Base-by-base conservation (phyloP, 1,140 invertebrate genomes). In the Panulirus ornatus region DNA sequence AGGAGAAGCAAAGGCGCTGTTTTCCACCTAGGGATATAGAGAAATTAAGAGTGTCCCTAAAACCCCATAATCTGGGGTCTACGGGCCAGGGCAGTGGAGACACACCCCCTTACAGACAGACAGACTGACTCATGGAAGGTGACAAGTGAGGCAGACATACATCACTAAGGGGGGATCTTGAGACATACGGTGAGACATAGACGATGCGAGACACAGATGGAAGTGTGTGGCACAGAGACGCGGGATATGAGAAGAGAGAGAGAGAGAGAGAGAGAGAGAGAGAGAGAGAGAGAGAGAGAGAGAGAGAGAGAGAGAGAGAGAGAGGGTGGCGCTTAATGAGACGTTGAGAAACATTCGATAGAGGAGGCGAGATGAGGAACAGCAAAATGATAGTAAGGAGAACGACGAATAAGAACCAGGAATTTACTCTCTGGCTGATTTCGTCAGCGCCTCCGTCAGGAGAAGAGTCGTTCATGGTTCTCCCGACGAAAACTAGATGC, bases 1-100 rank as follows among this genome's bases (percentile, higher is more conserved):
- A 16, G 44, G 76, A 79, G 76, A n/a, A 22, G 27, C 9, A 27
- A 34, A 40, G 40, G n/a, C 6, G 40, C n/a, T 22, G 73, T 36
- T 3, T 0, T 27, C 16, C 19, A 36, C 2, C 14, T 30, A n/a
- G n/a, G 73, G 40, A n/a, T n/a, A 40, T 38, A 76, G 40, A 1
- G 73, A 36, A 38, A 76, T 40, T 54, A n/a, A 76, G 73, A 42
- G 40, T 40, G 73, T n/a, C n/a, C n/a, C n/a, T n/a, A 40, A 22
- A 42, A 22, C 9, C 9, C 8, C 22, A 11, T 27, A 42, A 22
- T 1, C 8, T n/a, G 40, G 36, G 9, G 40, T n/a, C 2, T 16
- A 3, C 16, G 71, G 16, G 71, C 16, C 16, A 16, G 44, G 76
- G 40, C 36, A 79, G n/a, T 42, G 40, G 38, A 79, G 76, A 79